Base-by-base conservation (phyloP, 1,140 invertebrate genomes). In the Anastrepha obliqua region DNA sequence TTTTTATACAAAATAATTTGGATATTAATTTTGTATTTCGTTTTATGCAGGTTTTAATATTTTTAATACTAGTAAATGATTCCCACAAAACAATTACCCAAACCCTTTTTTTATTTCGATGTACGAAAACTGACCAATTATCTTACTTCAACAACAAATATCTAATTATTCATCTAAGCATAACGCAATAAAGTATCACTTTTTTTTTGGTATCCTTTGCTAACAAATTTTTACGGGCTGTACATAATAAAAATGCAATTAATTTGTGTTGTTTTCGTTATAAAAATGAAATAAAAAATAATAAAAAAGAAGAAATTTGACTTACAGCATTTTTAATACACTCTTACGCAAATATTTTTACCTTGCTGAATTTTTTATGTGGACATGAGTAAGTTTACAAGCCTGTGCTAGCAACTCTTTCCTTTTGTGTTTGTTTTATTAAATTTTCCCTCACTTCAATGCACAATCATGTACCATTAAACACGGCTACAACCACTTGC, bases 241-340 rank as follows among this genome's bases (percentile, higher is more conserved):
- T 62, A 86, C 60, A 86, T 60, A 86, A 81, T 81, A 20, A 51
- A 81, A 81, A 55, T 6, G 51, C 74, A 81, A 55, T 81, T 51
- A 81, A 81, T n/a, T 29, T n/a, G 47, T 81, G 44, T 51, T 20
- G 2, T 29, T 29, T 29, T 29, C 29, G 29, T 29, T 29, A 29
- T 29, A 29, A 29, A 29, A 29, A 29, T 29, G 29, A 29, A 29
- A 29, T 29, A 29, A 29, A 29, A 29, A 29, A 29, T 29, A 29
- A 29, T 29, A 29, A 29, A 29, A 65, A 39, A 65, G 39, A 39
- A 67, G 39, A 67, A 67, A 20, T 67, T 67, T 65, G 39, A 67
- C 20, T 67, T 29, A 29, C 29, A 29, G 29, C 29, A 29, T 29
- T 29, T 67, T 65, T 42, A 39, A 67, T 67, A 11, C 65, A 29